Percentiles rank a stretch among this genome's conserved stretches.
These are phyloP conservation scores for Rhadina sibilatrix DNA, from an alignment of 2,113 vertebrate genomes.

Conservation along the genomic window DNA sequence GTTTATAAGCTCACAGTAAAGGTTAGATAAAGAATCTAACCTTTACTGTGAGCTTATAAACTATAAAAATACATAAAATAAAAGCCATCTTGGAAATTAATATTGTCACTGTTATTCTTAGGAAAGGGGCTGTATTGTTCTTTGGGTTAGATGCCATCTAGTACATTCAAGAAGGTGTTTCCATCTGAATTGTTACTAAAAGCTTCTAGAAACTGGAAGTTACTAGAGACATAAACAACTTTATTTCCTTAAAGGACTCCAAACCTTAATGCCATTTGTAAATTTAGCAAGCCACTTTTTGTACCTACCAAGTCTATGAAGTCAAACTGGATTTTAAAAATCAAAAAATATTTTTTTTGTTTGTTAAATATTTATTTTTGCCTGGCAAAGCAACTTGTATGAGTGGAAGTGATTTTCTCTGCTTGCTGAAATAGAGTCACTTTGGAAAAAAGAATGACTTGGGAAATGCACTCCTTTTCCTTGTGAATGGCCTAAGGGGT, in stretches of 20 bases:
- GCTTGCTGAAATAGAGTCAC: background rate
- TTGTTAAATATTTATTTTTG: background rate
- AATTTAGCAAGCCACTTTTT: background rate
- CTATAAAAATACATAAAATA: background rate
- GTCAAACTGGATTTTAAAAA: background rate
- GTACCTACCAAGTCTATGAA: background rate
- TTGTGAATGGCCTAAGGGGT: background rate
- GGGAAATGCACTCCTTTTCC: background rate
- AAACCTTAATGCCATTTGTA: background rate
- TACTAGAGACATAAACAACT: background rate
- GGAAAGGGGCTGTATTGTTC: background rate
- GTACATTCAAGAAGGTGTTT: background rate
- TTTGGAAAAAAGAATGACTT: background rate
- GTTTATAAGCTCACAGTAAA: too few relatives aligned
- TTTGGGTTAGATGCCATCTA: background rate
- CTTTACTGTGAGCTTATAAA: background rate
- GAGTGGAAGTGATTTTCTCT: background rate
- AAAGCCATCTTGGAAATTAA: background rate
- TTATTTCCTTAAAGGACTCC: background rate
- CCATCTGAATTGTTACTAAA: background rate
- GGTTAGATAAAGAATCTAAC: background rate
- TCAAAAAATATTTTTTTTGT: background rate
- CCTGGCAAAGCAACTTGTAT: background rate
- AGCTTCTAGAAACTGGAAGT: background rate
- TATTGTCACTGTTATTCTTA: background rate